Evolutionary conservation across 2,113 vertebrate species (phyloP), one percentile per base, ranked within the genome.

Genomic region (Poeciliopsis occidentalis): DNA sequence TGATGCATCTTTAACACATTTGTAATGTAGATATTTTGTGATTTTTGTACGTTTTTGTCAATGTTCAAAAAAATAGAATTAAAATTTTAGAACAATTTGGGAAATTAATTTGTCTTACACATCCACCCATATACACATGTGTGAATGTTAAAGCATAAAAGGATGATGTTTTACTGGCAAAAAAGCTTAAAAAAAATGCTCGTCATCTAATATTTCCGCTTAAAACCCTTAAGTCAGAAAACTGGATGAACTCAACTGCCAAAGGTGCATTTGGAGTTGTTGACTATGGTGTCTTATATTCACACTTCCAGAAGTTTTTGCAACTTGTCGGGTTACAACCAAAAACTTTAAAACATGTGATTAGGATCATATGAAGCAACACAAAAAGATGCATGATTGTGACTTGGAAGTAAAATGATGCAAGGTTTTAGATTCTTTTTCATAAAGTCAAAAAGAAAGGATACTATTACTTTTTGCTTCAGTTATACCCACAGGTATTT

Each of bases 11-110:
- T 92, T 85, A 83, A 85, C 78, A 57, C 51, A 74, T 91, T 86
- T 91, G 78, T 92, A 82, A 90, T 88, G 82, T 81, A 92, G 84
- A 89, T 76, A 68, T 87, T 77, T 82, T 91, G 83, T 91, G 85
- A 85, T 78, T 90, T 91, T 87, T 93, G 84, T 87, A 89, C 87
- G 80, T 78, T 80, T 88, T 76, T 80, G 24, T 51, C 57, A 71
- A 68, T 60, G 82, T 79, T 83, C 82, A 81, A 87, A 70, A 72
- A 83, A 83, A 86, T 83, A 85, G 86, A 93, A 94, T 91, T 88
- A 91, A 93, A 92, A 88, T 37, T 69, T 84, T 19, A 83, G 81
- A 88, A 81, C 70, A 68, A 84, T 41, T 83, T 78, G n/a, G 5
- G 51, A 57, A 57, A 57, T 57, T 3, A 24, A 57, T 75, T 54